These are phyloP conservation scores for Ptychoptera albimana DNA, from an alignment of 2,888 invertebrate genomes.

Conservation along the genomic window DNA sequence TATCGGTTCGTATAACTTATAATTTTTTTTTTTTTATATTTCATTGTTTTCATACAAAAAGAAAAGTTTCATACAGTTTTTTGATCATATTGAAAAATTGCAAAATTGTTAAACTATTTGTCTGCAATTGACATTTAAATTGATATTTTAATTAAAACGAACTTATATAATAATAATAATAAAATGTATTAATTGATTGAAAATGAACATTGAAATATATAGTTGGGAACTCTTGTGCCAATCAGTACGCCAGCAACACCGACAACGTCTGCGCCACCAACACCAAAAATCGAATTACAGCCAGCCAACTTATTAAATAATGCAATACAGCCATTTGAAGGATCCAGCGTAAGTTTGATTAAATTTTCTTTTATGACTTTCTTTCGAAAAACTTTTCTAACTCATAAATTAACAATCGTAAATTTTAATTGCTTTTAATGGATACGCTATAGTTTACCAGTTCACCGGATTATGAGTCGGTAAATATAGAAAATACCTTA, in stretches of 20 bases:
- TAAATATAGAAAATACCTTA: conserved; percentile 14
- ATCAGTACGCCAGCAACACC: conserved; percentile 54
- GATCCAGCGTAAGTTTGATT: conserved; percentile 54
- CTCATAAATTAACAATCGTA: too few species aligned
- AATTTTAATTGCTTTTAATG: too few species aligned
- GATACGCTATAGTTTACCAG: conserved; percentile 24
- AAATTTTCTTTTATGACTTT: background rate
- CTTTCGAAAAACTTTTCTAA: background rate
- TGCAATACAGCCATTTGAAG: conserved; percentile 50
- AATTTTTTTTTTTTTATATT: too few species aligned
- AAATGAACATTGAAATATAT: conserved; percentile 12
- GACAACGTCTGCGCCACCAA: conserved; percentile 46
- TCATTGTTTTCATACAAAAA: too few species aligned
- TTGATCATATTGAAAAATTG: too few species aligned
- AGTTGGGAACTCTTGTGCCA: conserved; percentile 62
- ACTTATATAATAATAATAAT: too few species aligned
- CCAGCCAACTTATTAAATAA: conserved; percentile 70
- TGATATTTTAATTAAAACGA: too few species aligned
- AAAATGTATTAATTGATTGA: too few species aligned
- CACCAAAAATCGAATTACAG: conserved; percentile 56
- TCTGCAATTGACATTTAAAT: too few species aligned
- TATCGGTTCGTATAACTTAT: conserved; percentile 49
- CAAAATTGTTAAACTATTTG: too few species aligned
- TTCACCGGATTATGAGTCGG: conserved; percentile 32
- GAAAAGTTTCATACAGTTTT: too few species aligned